Conservation (phyloP, 2,797 vertebrate species). For the Sphaeramia orbicularis region DNA sequence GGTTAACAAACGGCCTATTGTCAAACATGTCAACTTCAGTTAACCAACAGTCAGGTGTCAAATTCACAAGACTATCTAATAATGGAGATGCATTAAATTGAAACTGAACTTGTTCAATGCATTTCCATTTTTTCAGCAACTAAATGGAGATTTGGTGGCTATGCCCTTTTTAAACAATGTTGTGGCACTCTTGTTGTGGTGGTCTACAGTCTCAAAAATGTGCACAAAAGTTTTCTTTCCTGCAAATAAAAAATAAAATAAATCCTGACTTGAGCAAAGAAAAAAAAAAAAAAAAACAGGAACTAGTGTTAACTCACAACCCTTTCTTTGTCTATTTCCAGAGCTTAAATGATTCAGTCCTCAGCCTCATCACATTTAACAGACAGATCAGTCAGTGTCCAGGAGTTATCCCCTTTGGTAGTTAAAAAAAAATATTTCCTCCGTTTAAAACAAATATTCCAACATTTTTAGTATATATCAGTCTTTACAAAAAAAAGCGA, state of each 20-base stretch:
- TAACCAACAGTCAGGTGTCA: conserved; percentile 1
- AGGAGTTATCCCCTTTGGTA: conserved; percentile 80
- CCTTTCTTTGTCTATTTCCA: conserved; percentile 78
- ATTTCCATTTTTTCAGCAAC: conserved; percentile 15
- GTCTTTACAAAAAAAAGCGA: conserved; percentile 84
- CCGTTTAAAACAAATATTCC: conserved; percentile 86
- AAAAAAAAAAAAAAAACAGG: conserved; percentile 73
- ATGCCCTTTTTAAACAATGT: conserved; percentile 81
- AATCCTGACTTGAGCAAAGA: conserved; percentile 80
- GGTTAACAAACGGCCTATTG: not conserved
- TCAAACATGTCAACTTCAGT: not conserved
- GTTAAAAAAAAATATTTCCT: conserved; percentile 83
- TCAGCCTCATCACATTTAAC: conserved; percentile 73
- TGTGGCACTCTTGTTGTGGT: conserved; percentile 76
- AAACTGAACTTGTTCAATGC: conserved; percentile 10
- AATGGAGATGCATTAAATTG: not conserved
- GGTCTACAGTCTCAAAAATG: conserved; percentile 86
- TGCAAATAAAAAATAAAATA: conserved; percentile 85
- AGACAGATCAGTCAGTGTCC: conserved; percentile 76
- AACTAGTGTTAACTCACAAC: conserved; percentile 79
- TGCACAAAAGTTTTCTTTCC: conserved; percentile 83
- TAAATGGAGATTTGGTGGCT: not conserved
- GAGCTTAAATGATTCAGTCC: conserved; percentile 71
- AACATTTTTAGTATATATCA: conserved; percentile 82
- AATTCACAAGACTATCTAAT: not conserved